phyloP scores from a whole-genome alignment of 2,113 vertebrate genomes.

The Fregata magnificens region DNA sequence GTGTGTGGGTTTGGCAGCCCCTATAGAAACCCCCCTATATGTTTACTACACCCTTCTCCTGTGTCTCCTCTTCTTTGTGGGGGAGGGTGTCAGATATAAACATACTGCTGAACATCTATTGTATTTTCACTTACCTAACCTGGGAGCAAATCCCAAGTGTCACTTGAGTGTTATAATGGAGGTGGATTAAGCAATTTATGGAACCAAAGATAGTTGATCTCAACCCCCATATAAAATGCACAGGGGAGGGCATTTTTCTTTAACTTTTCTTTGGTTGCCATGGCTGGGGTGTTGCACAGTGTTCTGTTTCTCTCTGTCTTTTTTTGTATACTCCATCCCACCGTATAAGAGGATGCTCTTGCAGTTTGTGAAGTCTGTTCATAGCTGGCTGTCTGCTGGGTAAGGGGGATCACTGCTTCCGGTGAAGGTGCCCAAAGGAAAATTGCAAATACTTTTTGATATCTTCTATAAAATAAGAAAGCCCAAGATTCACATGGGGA shows the following conservation, averaged over 20 bases:
- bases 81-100: neutral
- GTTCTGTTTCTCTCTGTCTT: neutral
- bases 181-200: neutral
- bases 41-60: neutral
- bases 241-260: neutral
- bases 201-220: neutral
- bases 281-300: neutral
- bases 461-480: neutral
- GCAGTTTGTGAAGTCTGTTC: neutral
- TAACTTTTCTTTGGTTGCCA: neutral
- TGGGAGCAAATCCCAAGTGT: neutral
- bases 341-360: neutral
- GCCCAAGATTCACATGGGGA: neutral
- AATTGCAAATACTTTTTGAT: neutral
- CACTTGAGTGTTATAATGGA: neutral
- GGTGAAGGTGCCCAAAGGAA: neutral
- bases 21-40: neutral
- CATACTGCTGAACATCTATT: neutral
- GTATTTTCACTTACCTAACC: neutral
- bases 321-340: neutral
- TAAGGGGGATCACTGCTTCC: neutral
- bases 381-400: neutral
- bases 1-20: neutral
- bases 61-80: neutral
- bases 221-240: neutral